Conservation (phyloP, 2,113 vertebrate species). For the Podarcis cretensis region DNA sequence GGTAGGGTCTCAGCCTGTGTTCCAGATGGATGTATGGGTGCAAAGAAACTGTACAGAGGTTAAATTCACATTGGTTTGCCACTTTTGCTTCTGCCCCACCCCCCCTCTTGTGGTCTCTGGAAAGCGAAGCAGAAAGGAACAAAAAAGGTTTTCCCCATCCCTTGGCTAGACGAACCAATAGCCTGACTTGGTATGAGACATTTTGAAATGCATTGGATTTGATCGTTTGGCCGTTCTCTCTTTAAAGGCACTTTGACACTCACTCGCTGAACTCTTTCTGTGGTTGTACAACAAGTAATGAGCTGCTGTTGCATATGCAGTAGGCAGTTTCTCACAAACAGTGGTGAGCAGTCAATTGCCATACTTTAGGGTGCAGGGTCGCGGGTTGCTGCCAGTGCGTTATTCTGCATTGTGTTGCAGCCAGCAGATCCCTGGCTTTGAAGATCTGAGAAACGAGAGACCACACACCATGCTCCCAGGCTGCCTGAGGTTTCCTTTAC, state of each 20-base stretch:
- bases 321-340: neutral
- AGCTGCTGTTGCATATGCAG: neutral
- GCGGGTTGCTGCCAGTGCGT: neutral
- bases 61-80: too few species aligned
- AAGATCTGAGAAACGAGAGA: neutral
- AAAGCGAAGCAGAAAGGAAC: too few species aligned
- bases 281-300: neutral
- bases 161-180: neutral
- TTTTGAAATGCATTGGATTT: neutral
- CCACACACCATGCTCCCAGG: conserved; percentile 21
- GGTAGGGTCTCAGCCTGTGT: too few species aligned
- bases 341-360: neutral
- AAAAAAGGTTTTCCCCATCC: too few species aligned
- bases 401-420: neutral
- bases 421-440: conserved; percentile 12
- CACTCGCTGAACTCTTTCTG: neutral
- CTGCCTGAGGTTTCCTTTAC: neutral
- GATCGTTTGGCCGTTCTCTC: neutral
- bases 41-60: too few species aligned
- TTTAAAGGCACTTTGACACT: neutral
- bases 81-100: too few species aligned
- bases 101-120: too few species aligned
- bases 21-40: too few species aligned
- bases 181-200: neutral
- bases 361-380: neutral